Evolutionary conservation across 2,888 invertebrate species (phyloP).

Genomic region (Eupithecia dodoneata): DNA sequence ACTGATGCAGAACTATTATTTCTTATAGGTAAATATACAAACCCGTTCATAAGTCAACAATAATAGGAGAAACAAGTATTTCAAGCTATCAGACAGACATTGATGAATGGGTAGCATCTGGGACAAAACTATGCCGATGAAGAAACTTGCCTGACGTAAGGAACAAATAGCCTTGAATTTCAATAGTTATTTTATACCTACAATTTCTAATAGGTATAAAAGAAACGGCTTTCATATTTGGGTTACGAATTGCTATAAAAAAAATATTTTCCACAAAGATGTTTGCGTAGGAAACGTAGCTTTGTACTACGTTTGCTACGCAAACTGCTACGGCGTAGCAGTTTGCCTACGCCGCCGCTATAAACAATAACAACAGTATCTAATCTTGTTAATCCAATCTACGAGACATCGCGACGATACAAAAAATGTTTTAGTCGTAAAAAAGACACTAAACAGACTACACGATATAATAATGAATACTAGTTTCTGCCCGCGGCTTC

Average conservation of each 20-base stretch:
- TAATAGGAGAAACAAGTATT: slow-evolving; percentile 10
- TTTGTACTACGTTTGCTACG: background rate
- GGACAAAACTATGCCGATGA: slow-evolving; percentile 27
- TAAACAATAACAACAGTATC: background rate
- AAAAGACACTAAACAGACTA: background rate
- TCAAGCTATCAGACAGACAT: slow-evolving; percentile 21
- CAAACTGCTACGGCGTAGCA: slow-evolving; percentile 1
- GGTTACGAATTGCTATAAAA: background rate
- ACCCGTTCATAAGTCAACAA: slow-evolving; percentile 7
- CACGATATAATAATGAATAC: background rate
- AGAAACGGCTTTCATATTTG: background rate
- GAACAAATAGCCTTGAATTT: slow-evolving; percentile 10
- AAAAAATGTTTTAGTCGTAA: background rate
- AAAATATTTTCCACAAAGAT: background rate
- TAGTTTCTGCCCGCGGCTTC: no score
- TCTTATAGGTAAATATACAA: background rate
- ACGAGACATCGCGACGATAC: background rate
- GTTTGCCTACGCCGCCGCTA: background rate
- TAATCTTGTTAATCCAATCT: background rate
- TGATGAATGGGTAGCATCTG: slow-evolving; percentile 42
- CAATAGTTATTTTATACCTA: background rate
- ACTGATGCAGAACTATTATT: background rate
- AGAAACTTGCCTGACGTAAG: slow-evolving; percentile 32
- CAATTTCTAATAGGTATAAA: background rate
- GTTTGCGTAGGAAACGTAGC: background rate